Evolutionary conservation across 2,113 vertebrate genomes (phyloP).

Genomic region (Phaethornis superciliosus): DNA sequence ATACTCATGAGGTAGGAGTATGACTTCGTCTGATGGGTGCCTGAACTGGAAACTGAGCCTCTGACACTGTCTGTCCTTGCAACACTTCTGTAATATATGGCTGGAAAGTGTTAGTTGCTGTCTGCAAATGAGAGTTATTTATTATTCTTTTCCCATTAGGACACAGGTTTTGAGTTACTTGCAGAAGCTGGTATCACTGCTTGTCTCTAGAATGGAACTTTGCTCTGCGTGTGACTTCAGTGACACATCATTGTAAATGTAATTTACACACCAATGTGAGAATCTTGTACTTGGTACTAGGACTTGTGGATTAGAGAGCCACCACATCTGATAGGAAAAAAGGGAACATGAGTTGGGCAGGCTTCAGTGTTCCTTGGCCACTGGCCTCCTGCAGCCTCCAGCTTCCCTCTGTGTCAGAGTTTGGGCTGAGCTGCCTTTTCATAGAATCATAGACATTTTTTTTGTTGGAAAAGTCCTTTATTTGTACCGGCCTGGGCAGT

Average conservation of each 20-base stretch:
- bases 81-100: background rate
- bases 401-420: background rate
- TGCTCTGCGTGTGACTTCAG: background rate
- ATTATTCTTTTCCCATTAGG: background rate
- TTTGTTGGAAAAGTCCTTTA: no score
- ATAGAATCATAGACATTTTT: no score
- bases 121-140: background rate
- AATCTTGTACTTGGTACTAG: fast-evolving
- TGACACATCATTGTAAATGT: background rate
- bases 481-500: no score
- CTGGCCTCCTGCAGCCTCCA: background rate
- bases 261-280: fast-evolving
- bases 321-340: background rate
- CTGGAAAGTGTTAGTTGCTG: background rate
- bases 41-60: conserved; percentile 28
- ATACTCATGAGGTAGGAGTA: conserved; percentile 30
- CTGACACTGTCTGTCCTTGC: background rate
- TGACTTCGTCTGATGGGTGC: conserved; percentile 52
- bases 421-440: background rate
- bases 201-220: background rate
- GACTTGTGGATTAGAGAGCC: background rate
- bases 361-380: background rate
- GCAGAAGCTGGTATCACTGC: background rate
- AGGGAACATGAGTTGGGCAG: background rate
- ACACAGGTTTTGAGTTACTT: background rate